Evolutionary conservation across 2,797 vertebrate genomes (phyloP), one percentile per base, ranked within the genome.

Genomic region (Ataeniobius toweri): DNA sequence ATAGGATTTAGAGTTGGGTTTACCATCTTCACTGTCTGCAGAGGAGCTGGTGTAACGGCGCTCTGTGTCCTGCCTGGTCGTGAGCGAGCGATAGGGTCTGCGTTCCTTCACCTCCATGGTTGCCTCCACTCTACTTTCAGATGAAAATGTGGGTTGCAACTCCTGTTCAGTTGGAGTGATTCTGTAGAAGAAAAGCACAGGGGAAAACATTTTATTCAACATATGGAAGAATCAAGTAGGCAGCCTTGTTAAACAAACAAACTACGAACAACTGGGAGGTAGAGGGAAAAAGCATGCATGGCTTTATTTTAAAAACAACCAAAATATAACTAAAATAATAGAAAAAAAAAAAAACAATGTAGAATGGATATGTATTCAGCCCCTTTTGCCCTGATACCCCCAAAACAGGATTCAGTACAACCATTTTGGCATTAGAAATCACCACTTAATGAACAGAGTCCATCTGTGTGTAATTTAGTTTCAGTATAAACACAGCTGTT

Each of bases 101-200:
- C 98, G 97, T 93, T 99, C 98, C 88, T 99, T 99, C 89, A 97
- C 97, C 94, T 99, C 98, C 98, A 99, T 99, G 95, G 95, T 95
- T 93, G 94, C 92, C 68, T 94, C 77, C 88, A 85, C 91, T 83
- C 89, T 81, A 18, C 84, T 91, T 89, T 96, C 95, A 96, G 90
- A 96, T 96, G 97, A 93, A 92, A 96, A 93, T 70, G 83, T 86
- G 85, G 85, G 77, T 85, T 50, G 88, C 65, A 14, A 55, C 61
- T 82, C 81, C 81, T 61, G 80, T 84, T 94, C 76, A 95, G 86
- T 89, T 83, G 79, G 80, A 90, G 80, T 14, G 73, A 87, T 88
- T 95, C 96, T 96, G 92, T 3, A 70, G 65, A 78, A 73, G 63
- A 73, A 61, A 56, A 53, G 26, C 5, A 78, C 20, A 73, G n/a